Conservation (phyloP, 2,113 vertebrate species). For the Anarrhichthys ocellatus region DNA sequence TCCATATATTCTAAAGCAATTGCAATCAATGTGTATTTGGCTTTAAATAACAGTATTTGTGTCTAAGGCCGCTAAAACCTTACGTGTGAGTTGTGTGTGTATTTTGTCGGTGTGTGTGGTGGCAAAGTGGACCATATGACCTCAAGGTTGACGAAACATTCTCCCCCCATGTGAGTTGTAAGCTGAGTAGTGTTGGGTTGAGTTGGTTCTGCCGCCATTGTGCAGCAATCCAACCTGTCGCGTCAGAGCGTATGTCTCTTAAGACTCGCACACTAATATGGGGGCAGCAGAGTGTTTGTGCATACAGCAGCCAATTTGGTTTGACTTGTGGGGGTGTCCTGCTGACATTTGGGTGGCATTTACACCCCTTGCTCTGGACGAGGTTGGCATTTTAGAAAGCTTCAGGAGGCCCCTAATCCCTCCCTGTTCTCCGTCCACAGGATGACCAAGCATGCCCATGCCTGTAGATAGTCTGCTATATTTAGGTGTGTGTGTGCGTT, state of each 20-base stretch:
- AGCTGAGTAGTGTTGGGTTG: conserved; percentile 5
- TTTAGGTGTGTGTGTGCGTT: conserved; percentile 7
- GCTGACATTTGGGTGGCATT: conserved; percentile 85
- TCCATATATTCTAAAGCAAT: neutral
- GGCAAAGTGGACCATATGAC: neutral
- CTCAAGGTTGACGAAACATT: neutral
- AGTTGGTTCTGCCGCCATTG: conserved; percentile 15
- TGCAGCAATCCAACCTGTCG: neutral
- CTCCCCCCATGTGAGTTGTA: neutral
- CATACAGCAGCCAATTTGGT: conserved; percentile 80
- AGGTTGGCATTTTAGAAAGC: conserved; percentile 82
- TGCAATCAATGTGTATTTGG: neutral
- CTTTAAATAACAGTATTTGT: neutral
- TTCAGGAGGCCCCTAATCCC: conserved; percentile 68
- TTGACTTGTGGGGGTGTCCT: conserved; percentile 82
- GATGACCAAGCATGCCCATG: conserved; percentile 50
- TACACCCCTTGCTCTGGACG: conserved; percentile 78
- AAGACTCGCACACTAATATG: conserved; percentile 42
- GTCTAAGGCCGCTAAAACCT: no score
- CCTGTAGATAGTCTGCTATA: conserved; percentile 31
- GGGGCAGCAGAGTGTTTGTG: conserved; percentile 59
- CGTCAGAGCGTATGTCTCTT: conserved; percentile 40
- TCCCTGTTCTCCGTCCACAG: conserved; percentile 51
- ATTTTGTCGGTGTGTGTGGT: neutral
- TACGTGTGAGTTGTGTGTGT: no score